Conservation (phyloP, 1,140 invertebrate species). For the Hydropsyche tenuis region DNA sequence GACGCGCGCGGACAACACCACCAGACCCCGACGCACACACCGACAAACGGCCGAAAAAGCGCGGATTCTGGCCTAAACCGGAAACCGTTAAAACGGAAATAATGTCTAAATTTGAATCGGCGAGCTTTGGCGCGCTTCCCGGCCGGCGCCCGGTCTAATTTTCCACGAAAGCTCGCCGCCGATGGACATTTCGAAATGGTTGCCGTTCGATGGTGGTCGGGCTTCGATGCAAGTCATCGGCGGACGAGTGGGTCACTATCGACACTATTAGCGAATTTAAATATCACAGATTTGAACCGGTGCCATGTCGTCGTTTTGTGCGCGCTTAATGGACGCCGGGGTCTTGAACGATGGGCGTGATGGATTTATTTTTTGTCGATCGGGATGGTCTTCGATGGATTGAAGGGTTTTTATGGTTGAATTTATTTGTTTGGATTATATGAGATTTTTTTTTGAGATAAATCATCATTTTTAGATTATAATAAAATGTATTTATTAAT, state of each 20-base stretch:
- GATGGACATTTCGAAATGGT: no score
- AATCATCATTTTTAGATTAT: no score
- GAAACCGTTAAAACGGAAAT: not conserved
- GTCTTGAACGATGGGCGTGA: not conserved
- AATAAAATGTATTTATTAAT: no score
- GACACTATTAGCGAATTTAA: conserved; percentile 46
- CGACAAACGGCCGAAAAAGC: no score
- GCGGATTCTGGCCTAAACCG: not conserved
- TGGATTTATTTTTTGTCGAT: no score
- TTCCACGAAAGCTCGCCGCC: not conserved
- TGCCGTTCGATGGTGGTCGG: not conserved
- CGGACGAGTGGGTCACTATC: conserved; percentile 46
- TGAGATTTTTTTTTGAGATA: no score
- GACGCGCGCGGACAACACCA: no score
- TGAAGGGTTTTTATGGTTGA: no score
- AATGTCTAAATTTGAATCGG: not conserved
- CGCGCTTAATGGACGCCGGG: not conserved
- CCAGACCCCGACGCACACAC: no score
- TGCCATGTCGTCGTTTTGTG: conserved; percentile 42
- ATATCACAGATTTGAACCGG: conserved; percentile 48
- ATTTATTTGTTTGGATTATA: no score
- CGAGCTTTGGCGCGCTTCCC: not conserved
- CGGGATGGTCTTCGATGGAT: no score
- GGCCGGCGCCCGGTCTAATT: not conserved
- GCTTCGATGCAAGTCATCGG: not conserved